Evolutionary conservation across 2,888 invertebrate genomes (phyloP), one percentile per base, ranked within the genome.

Genomic region (Andrena hattorfiana): DNA sequence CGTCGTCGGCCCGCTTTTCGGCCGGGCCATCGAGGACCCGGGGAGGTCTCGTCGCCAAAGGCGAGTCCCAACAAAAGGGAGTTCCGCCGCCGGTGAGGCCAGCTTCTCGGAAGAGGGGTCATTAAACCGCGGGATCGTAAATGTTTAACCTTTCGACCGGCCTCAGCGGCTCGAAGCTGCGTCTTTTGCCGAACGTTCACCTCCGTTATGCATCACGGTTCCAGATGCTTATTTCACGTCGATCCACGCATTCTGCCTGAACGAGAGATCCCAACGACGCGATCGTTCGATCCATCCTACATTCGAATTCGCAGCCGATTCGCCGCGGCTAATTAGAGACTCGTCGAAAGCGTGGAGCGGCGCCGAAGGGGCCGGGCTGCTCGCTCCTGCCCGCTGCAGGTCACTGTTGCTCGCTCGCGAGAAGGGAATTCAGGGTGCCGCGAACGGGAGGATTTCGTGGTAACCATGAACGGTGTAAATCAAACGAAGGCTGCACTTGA

Each of bases 401-500:
- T 42, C 16, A 16, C 42, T 42, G 42, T 42, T 42, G 42, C 42
- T 16, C 42, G 68, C 63, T 60, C 71, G 56, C 60, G 59, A 54
- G 56, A 42, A 56, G 73, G 68, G 78, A 72, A 68, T 72, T 35
- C 79, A 63, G 73, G 81, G 86, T 81, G 82, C 86, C 77, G 66
- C 77, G 85, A 84, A 84, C 84, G 63, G 83, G 79, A 85, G 88
- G 85, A 88, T 88, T 88, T 88, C 88, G 88, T 89, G 87, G 87
- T 86, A 91, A 88, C 90, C 89, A 89, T 88, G 90, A 87, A 92
- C 90, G 89, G 89, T 89, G 91, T 90, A 91, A 91, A 92, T 91
- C 90, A 92, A 92, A 91, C 88, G 88, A 88, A 90, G 87, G 89
- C 89, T 89, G 88, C 91, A 92, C 91, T 92, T 92, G 91, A 91